Base-by-base conservation (phyloP, 1,140 invertebrate species). In the Diabrotica undecimpunctata region DNA sequence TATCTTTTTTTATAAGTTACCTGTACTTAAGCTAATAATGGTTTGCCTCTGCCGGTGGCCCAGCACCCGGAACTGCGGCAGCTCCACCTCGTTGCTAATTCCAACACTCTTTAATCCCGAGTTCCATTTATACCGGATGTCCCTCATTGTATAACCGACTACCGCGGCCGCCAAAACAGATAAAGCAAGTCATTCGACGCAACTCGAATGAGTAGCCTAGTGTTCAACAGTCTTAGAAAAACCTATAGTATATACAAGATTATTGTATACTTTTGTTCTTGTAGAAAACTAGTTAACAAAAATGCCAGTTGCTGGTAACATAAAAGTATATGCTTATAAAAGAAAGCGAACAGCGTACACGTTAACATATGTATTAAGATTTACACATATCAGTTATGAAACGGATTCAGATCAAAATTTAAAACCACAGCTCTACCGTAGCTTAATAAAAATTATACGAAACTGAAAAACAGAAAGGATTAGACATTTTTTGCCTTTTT, bases 71-170 rank as follows among this genome's bases (percentile, higher is more conserved):
- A 97, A 97, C 84, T 97, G 95, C 75, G 93, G 93, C 77, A 96
- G 86, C 85, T 94, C 90, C 82, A 95, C 92, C 81, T 94, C 91
- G 82, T 87, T 89, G 84, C 90, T 90, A 85, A 95, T 92, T 81
- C 91, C 91, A 82, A 95, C 92, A 83, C 92, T 94, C 80, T 88
- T 86, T 81, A 87, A 84, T 80, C 92, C 91, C 83, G 90, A 87
- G 83, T 90, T 89, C 94, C 95, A 97, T 86, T 91, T 93, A 87
- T 97, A 97, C 81, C 90, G 89, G 85, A 97, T 97, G 88, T 97
- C 95, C 85, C 90, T 90, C 89, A 94, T 96, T 85, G 92, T 94
- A 89, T 96, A 97, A 85, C 94, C 94, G 90, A 96, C 94, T 93
- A 75, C 70, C 64, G 75, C 74, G 86, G 81, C 82, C 83, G 83